Conservation (phyloP, 2,888 invertebrate genomes). For the Xylota segnis region DNA sequence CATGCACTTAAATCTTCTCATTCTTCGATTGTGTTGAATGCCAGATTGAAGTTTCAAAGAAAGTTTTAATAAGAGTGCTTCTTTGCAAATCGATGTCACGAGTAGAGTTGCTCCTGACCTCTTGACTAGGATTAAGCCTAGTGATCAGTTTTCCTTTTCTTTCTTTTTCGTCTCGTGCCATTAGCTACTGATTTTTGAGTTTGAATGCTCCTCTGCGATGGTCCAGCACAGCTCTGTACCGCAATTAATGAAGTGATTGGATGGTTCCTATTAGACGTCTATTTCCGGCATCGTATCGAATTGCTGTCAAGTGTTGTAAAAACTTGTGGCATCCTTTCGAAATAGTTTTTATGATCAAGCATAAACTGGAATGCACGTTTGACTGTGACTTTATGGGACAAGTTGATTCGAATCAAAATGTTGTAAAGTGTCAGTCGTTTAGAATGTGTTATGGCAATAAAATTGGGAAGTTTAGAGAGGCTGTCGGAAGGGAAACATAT, state of each 20-base stretch:
- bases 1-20: too few relatives aligned
- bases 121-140: too few relatives aligned
- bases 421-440: conserved; percentile 30
- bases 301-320: conserved; percentile 30
- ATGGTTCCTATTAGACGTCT: conserved; percentile 10
- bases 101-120: too few relatives aligned
- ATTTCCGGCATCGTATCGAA: conserved; percentile 40
- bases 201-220: neutral
- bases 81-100: too few relatives aligned
- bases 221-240: neutral
- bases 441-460: conserved; percentile 2
- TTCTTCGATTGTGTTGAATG: too few relatives aligned
- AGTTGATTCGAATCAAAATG: conserved; percentile 22
- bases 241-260: conserved; percentile 22
- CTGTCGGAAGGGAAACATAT: neutral
- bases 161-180: neutral
- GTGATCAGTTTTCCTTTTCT: neutral
- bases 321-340: conserved; percentile 31
- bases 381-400: conserved; percentile 25
- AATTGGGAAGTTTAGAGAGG: conserved; percentile 22
- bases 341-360: conserved; percentile 15
- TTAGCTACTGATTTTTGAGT: neutral
- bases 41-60: neutral
- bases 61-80: neutral
- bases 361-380: conserved; percentile 30